phyloP scores from a whole-genome alignment of 2,888 invertebrate genomes.

The Erebia palarica region DNA sequence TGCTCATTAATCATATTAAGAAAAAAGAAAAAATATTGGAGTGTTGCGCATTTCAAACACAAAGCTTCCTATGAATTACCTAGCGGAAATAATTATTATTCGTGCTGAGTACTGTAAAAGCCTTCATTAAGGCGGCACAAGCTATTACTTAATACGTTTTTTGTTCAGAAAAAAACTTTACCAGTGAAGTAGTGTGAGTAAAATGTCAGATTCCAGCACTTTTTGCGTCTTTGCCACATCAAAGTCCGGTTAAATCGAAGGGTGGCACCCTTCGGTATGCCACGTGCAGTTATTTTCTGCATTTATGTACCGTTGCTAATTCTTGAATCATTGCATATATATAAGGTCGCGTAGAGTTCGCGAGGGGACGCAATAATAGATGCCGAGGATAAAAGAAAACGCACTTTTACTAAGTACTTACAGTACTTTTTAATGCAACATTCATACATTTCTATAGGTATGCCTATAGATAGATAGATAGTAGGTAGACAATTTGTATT shows the following conservation, averaged over 20 bases:
- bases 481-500: too few species aligned
- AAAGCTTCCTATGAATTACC: not conserved
- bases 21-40: too few species aligned
- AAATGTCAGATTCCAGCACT: constrained; percentile 19
- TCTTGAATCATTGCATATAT: constrained; percentile 41
- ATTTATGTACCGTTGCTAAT: constrained; percentile 59
- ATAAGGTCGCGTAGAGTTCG: constrained; percentile 11
- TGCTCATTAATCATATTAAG: too few species aligned
- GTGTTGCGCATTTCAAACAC: not conserved
- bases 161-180: not conserved
- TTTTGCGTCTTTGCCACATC: constrained; percentile 34
- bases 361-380: constrained; percentile 24
- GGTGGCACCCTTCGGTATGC: constrained; percentile 61
- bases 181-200: not conserved
- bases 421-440: not conserved
- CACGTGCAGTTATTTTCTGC: constrained; percentile 65
- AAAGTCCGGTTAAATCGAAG: constrained; percentile 42
- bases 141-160: not conserved
- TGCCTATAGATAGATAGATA: too few species aligned
- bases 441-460: not conserved
- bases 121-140: not conserved
- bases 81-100: not conserved
- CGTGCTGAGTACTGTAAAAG: not conserved
- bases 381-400: not conserved
- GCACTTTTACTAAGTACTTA: not conserved